A percentile compares a stretch with the other conserved stretches of the same genome.
Evolutionary conservation across 2,888 invertebrate genomes (phyloP).

Genomic region (Perizoma affinitatum): DNA sequence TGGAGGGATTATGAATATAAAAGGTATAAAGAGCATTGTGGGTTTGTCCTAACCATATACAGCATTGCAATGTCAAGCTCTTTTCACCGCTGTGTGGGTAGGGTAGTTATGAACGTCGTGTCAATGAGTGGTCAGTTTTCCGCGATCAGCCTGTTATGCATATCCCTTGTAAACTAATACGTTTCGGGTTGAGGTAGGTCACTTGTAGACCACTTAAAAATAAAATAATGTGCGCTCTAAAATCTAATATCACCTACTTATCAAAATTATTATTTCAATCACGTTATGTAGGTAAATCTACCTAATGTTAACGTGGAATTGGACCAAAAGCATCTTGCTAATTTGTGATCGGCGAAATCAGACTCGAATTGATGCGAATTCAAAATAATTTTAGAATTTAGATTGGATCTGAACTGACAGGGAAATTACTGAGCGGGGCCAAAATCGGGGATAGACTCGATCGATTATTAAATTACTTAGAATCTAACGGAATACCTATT

Average conservation of each 20-base stretch:
- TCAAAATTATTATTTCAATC: no score
- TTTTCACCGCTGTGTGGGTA: no score
- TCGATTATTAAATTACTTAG: constrained; percentile 28
- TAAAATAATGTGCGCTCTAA: background rate
- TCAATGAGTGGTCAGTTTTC: no score
- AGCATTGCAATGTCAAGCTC: no score
- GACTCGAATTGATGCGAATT: constrained; percentile 56
- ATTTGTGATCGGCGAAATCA: constrained; percentile 42
- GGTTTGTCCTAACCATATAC: no score
- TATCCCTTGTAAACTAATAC: constrained; percentile 21
- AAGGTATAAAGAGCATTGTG: no score
- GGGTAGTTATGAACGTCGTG: no score
- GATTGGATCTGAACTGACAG: constrained; percentile 50
- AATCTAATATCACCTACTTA: background rate
- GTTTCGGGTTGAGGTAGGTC: constrained; percentile 34
- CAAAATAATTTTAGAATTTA: constrained; percentile 53
- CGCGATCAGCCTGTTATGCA: background rate
- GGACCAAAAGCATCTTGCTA: constrained; percentile 42
- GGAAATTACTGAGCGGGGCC: constrained; percentile 46
- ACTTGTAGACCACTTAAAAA: background rate
- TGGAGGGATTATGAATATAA: no score
- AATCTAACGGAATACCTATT: constrained; percentile 31
- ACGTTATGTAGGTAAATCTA: no score
- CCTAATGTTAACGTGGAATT: constrained; percentile 8
- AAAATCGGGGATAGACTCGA: constrained; percentile 20